Base-by-base conservation (phyloP, 2,113 vertebrate species). In the Dunckerocampus dactyliophorus region DNA sequence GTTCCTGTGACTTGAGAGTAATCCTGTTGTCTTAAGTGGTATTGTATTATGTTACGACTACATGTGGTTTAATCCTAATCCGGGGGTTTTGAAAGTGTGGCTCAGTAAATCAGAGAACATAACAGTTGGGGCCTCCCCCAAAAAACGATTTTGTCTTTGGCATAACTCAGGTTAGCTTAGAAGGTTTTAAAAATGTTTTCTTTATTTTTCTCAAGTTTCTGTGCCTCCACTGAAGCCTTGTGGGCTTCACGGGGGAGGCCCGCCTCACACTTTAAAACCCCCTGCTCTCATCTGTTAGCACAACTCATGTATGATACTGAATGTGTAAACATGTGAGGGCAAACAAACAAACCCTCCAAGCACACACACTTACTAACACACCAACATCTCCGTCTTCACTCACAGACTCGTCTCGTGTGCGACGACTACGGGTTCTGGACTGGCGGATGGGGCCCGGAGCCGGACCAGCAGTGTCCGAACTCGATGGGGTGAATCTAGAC, bases 331-430 rank as follows among this genome's bases (percentile, higher is more conserved):
- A 79, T 68, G 50, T 19, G 7, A 71, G 43, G 49, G 59, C 71
- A 67, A 82, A 72, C 72, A 74, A 59, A 52, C 79, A 82, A 70
- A 75, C 69, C 9, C 13, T 56, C 72, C 80, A 81, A 68, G 56
- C 79, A 85, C 81, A 79, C 72, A 87, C 81, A 88, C 84, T 88
- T 86, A 88, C 88, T 72, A 86, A 88, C 82, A 87, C 84, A 87
- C 81, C 85, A 87, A 87, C 85, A 88, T 89, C 86, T 79, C 85
- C 88, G 80, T 89, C 88, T 19, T 84, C 82, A 89, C 94, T 95
- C 89, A 95, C 94, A 87, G 91, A 89, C 88, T 96, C 95, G 19
- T 96, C 94, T 0, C 94, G 84, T 46, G 92, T 79, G 51, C 92
- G 92, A 22, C 94, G 88, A 21, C 91, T 89, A 62, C 94, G 90